These are phyloP conservation scores for Venustaconcha ellipsiformis DNA, from an alignment of 1,140 invertebrate genomes.

Conservation along the genomic window DNA sequence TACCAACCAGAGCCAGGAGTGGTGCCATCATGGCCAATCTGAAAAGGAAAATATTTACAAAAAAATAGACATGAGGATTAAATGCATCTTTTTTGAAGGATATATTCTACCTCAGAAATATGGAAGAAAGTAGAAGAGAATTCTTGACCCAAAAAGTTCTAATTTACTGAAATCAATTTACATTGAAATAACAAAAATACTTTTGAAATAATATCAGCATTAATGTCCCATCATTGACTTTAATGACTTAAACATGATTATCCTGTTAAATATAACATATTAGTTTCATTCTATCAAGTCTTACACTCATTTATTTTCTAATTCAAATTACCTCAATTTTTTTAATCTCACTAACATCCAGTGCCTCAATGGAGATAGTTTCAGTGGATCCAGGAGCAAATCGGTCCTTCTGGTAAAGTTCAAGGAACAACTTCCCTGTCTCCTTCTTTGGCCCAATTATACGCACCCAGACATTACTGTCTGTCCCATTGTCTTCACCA, in stretches of 20 bases:
- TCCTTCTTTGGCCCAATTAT: conserved; percentile 57
- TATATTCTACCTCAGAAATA: too few species aligned
- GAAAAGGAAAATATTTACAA: neutral
- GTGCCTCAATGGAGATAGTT: conserved; percentile 65
- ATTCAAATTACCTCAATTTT: conserved; percentile 61
- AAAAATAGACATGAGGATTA: too few species aligned
- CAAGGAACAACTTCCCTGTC: conserved; percentile 61
- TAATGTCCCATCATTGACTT: neutral
- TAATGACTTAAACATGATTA: neutral
- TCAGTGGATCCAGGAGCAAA: conserved; percentile 66
- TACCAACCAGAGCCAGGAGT: conserved; percentile 66
- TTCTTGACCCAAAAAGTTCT: too few species aligned
- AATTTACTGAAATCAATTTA: too few species aligned
- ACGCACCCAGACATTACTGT: conserved; percentile 65
- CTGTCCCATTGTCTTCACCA: conserved; percentile 65
- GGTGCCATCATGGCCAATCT: conserved; percentile 68
- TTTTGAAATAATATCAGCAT: neutral
- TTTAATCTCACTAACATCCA: conserved; percentile 65
- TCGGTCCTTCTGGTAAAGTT: conserved; percentile 56
- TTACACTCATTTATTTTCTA: neutral
- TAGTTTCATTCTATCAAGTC: too few species aligned
- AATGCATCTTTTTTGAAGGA: too few species aligned
- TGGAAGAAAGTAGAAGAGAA: too few species aligned
- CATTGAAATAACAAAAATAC: neutral
- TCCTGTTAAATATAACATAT: too few species aligned